Conservation (phyloP, 2,113 vertebrate species). For the Hyperopisus bebe region DNA sequence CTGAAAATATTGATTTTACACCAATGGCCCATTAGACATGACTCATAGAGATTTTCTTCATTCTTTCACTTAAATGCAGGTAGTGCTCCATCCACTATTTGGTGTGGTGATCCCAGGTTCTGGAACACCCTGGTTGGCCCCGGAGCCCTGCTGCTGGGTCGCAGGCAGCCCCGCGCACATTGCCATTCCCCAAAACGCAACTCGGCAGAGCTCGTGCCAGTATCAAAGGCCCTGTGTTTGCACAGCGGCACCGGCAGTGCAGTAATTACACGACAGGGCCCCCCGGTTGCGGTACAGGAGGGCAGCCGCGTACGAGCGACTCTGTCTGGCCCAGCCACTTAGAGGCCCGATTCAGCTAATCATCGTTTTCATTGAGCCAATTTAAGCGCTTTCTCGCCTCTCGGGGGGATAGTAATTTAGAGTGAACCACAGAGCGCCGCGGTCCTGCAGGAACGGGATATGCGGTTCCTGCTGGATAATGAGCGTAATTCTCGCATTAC, state of each 20-base stretch:
- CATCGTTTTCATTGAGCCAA: conserved; percentile 18
- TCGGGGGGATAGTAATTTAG: conserved; percentile 14
- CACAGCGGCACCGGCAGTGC: not conserved
- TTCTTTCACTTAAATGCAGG: conserved; percentile 26
- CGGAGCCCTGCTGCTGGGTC: not conserved
- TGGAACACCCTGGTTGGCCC: not conserved
- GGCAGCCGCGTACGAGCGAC: not conserved
- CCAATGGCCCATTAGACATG: conserved; percentile 43
- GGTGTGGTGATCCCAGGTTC: not conserved
- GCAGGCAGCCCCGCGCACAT: not conserved
- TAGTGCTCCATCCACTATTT: not conserved
- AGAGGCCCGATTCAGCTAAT: conserved; percentile 10
- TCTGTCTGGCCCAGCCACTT: not conserved
- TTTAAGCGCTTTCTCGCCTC: conserved; percentile 15
- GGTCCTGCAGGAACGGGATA: conserved; percentile 6
- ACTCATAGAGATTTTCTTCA: conserved; percentile 36
- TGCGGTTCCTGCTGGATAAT: not conserved
- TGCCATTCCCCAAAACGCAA: not conserved
- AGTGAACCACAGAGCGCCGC: not conserved
- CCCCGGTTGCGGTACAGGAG: not conserved
- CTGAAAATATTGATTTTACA: conserved; percentile 41
- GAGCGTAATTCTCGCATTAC: conserved; percentile 5
- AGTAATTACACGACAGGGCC: not conserved
- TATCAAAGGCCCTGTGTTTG: not conserved
- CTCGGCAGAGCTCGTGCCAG: not conserved